phyloP scores from a whole-genome alignment of 2,797 vertebrate genomes.

The Lithobates sylvaticus region DNA sequence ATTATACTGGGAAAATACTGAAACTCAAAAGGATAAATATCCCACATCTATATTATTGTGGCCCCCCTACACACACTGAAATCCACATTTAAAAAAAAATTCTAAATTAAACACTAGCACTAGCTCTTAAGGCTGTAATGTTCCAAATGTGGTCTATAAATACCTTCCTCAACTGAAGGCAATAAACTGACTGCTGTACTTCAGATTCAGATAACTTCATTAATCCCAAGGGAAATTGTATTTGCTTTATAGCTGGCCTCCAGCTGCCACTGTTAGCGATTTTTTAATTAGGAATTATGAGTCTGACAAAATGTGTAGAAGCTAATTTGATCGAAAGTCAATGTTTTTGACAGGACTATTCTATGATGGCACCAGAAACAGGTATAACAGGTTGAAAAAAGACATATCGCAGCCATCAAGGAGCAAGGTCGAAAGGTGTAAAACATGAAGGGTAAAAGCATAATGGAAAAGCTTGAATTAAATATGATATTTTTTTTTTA shows the following conservation, averaged over 20 bases:
- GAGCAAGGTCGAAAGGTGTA: constrained; percentile 37
- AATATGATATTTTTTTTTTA: background rate
- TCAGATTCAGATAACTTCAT: no score
- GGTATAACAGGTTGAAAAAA: constrained; percentile 16
- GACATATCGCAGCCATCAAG: constrained; percentile 32
- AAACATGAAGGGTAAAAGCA: constrained; percentile 37
- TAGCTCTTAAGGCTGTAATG: background rate
- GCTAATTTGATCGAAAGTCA: background rate
- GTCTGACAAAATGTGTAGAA: background rate
- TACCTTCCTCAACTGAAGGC: background rate
- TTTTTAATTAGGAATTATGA: background rate
- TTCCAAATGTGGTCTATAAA: background rate
- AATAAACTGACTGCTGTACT: background rate
- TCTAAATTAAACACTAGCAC: no score
- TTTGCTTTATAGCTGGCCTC: no score
- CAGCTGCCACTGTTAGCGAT: background rate
- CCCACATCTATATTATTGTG: no score
- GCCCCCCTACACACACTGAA: background rate
- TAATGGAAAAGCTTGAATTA: constrained; percentile 38
- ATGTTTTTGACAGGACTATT: background rate
- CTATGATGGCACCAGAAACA: background rate
- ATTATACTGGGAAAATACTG: background rate
- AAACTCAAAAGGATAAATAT: background rate
- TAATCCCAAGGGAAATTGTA: no score
- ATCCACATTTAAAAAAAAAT: no score